A percentile compares a stretch with the other conserved stretches of the same genome.
Evolutionary conservation across 2,888 invertebrate genomes (phyloP).

Genomic region (Celastrina argiolus): DNA sequence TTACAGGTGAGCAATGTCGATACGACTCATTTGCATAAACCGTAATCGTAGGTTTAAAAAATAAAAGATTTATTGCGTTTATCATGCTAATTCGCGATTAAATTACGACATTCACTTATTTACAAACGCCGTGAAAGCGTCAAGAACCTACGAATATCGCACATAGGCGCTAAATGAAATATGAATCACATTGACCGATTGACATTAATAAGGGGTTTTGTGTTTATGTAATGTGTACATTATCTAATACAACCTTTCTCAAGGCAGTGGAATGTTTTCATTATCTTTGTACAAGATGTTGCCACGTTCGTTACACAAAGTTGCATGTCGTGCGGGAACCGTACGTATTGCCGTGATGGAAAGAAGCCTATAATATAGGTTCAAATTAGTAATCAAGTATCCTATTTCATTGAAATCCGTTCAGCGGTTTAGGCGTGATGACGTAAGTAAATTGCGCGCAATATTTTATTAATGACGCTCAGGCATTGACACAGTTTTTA

Average conservation of each 20-base stretch:
- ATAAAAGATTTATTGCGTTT: not conserved
- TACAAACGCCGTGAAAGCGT: not conserved
- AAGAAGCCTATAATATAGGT: not conserved
- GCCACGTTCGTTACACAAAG: not conserved
- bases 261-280: not conserved
- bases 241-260: constrained; percentile 5
- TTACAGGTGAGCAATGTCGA: not conserved
- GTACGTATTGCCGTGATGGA: not conserved
- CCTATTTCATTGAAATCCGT: not conserved
- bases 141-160: not conserved
- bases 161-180: constrained; percentile 12
- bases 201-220: constrained; percentile 19
- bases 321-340: not conserved
- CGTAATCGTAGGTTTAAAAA: not conserved
- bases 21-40: not conserved
- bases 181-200: constrained; percentile 18
- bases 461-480: not conserved
- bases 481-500: constrained; percentile 1
- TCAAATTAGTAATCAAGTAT: not conserved
- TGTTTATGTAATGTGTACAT: constrained; percentile 8
- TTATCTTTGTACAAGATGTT: not conserved
- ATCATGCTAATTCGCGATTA: not conserved
- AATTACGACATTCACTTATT: not conserved
- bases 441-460: not conserved
- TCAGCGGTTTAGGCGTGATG: not conserved